Base-by-base conservation (phyloP, 2,888 invertebrate species). In the Ophioninae sp. region DNA sequence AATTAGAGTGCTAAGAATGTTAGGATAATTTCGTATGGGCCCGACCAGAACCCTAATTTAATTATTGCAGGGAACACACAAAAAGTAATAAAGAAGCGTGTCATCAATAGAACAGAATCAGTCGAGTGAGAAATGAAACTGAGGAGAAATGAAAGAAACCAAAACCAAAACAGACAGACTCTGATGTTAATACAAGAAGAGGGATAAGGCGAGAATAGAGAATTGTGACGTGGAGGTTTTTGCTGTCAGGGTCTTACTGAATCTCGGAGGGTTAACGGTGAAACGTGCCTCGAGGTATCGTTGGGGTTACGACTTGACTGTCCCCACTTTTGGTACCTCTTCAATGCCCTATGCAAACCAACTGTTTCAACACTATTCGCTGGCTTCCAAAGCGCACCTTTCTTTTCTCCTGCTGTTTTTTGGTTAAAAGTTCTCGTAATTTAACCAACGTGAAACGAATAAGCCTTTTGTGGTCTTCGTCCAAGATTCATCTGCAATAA, bases 231-330 rank as follows among this genome's bases (percentile, higher is more conserved):
- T 58, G 20, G 56, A 75, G 77, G 81, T 81, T 85, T 88, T 85
- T 84, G 86, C 87, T 87, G 86, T 81, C 85, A 85, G 86, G 84
- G 86, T 87, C 87, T 88, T 69, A 83, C 87, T 90, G 87, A 90
- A 90, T 90, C 90, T 90, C 86, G 79, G 86, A 86, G 87, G 87
- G 88, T 90, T 90, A 89, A 90, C 90, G 90, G 89, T 88, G 85
- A 88, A 89, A 89, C 88, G 89, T 88, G 90, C 87, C 87, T 87
- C 85, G 76, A 87, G 88, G 86, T 86, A 86, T 86, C 83, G 88
- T 86, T 79, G 79, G 85, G 84, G 67, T 76, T 79, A 68, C 85
- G 80, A 79, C 81, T 63, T 67, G 79, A 69, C 63, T 72, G 72
- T 74, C 73, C 81, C 79, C 51, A 73, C 63, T 79, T 69, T 67